Conservation (phyloP, 2,797 vertebrate genomes). For the Toxotes lorentzi region DNA sequence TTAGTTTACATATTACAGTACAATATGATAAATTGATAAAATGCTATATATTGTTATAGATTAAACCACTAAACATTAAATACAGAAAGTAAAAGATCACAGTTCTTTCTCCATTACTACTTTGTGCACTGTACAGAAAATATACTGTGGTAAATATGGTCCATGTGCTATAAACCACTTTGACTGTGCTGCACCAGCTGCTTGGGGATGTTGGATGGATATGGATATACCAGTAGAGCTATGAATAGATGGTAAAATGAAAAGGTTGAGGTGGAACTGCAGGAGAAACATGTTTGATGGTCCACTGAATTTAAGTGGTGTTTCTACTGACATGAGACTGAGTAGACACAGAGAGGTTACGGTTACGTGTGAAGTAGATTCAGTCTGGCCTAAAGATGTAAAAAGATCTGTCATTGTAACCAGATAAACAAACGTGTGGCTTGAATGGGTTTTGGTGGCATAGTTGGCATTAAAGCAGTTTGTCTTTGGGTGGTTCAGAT, state of each 20-base stretch:
- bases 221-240: not conserved
- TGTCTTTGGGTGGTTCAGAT: constrained; percentile 16
- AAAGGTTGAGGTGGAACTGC: not conserved
- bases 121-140: not conserved
- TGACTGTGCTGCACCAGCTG: not conserved
- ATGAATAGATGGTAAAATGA: not conserved
- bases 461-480: not conserved
- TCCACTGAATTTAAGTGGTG: constrained; percentile 25
- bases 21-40: too few relatives aligned
- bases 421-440: constrained; percentile 35
- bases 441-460: not conserved
- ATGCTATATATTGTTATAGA: not conserved
- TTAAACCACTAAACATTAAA: not conserved
- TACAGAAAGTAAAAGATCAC: not conserved
- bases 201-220: not conserved
- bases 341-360: not conserved
- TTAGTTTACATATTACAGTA: not conserved
- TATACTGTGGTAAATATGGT: not conserved
- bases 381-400: constrained; percentile 8
- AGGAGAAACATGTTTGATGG: constrained; percentile 32
- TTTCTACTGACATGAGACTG: not conserved
- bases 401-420: not conserved
- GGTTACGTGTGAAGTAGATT: not conserved
- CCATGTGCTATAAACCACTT: not conserved
- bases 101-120: not conserved